phyloP scores from a whole-genome alignment of 2,113 vertebrate species.

The Condylura cristata region DNA sequence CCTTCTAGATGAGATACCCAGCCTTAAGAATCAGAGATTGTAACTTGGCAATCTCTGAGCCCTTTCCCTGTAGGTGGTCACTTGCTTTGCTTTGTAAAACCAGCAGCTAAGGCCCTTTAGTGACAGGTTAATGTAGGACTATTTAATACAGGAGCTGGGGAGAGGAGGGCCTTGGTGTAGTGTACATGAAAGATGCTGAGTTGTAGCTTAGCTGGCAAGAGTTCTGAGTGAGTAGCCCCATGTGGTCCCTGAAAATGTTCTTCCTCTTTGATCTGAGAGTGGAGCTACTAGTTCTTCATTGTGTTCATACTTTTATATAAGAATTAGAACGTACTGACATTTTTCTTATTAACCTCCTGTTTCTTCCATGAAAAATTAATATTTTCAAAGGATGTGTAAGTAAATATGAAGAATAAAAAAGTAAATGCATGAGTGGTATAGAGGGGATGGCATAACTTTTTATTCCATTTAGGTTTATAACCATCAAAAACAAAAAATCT shows the following conservation, averaged over 20 bases:
- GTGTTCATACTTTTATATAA: not conserved
- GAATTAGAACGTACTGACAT: not conserved
- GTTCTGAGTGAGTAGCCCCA: not conserved
- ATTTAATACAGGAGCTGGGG: not conserved
- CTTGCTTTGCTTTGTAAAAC: not conserved
- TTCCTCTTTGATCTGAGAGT: not conserved
- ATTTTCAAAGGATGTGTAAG: not conserved
- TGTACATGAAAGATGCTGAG: not conserved
- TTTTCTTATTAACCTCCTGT: slow-evolving; percentile 7
- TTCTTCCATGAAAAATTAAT: not conserved
- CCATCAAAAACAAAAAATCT: not conserved
- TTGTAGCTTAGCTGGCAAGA: not conserved
- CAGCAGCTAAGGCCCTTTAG: not conserved
- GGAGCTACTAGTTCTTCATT: not conserved
- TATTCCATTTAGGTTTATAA: not conserved
- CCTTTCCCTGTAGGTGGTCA: not conserved
- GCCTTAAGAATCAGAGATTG: not conserved
- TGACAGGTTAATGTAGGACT: not conserved
- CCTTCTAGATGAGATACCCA: not conserved
- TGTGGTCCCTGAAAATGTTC: not conserved
- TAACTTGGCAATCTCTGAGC: not conserved
- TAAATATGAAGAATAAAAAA: not conserved
- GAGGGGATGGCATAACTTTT: not conserved
- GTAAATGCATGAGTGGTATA: not conserved
- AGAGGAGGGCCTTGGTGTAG: not conserved